Base-by-base conservation (phyloP, 2,113 vertebrate genomes). In the Catharus fuscescens region DNA sequence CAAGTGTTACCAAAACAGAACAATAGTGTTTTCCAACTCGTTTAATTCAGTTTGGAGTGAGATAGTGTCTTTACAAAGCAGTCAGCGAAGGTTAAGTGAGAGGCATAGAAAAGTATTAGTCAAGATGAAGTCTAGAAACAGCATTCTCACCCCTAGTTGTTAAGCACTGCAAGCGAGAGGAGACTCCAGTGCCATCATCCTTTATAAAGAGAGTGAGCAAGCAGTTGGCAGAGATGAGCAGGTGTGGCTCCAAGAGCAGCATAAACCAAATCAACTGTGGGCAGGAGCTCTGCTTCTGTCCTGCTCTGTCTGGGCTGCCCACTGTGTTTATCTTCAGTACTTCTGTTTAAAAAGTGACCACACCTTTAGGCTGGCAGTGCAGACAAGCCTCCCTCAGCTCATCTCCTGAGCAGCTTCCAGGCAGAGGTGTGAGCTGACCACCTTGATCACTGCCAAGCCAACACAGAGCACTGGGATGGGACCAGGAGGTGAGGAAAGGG, bases 41-140 rank as follows among this genome's bases (percentile, higher is more conserved):
- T 17, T 86, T 34, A 72, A 78, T 62, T 28, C 56, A 44, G 45
- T 84, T 62, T 86, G 64, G 73, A 78, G 86, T 74, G n/a, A 91
- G 54, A 61, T 32, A 20, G 28, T 56, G 38, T 20, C 73, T 92
- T 81, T 62, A 85, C 40, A 82, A 81, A 92, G 57, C 74, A 42
- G 36, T 17, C 28, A 60, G 52, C 7, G 23, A 95, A 72, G 65
- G 45, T 91, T 82, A 95, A 92, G 80, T 36, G 57, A 93, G 64
- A 88, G 14, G 52, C 65, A 77, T 8, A 77, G 19, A 18, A 66
- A 83, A 79, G 14, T 54, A 62, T 52, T 31, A 54, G 57, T 54
- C 72, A 82, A 82, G 25, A 91, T 28, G 40, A 15, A 80, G 88
- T 12, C 12, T 13, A 77, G 44, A 89, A 90, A 62, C 3, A 10